These are phyloP conservation scores for Unio pictorum DNA, from an alignment of 2,888 invertebrate species.

Conservation along the genomic window DNA sequence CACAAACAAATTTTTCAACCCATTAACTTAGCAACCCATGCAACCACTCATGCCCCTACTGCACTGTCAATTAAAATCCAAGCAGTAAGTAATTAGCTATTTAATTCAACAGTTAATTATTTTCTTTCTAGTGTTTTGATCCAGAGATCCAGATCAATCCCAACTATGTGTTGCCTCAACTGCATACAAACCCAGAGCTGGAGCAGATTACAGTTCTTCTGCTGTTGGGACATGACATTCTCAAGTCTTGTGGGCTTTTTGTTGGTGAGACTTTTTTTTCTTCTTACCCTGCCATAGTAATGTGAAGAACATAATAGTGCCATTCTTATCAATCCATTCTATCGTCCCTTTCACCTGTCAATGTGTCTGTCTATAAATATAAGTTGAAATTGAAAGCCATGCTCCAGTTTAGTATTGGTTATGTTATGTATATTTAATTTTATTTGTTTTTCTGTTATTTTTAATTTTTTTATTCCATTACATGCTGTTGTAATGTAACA, in stretches of 20 bases:
- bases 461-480: too few relatives aligned
- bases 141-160: conserved; percentile 52
- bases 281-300: neutral
- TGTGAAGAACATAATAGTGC: neutral
- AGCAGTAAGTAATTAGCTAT: too few relatives aligned
- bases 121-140: conserved; percentile 49
- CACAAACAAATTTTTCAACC: too few relatives aligned
- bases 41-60: neutral
- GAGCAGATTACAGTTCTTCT: conserved; percentile 63
- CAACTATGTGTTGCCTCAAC: conserved; percentile 52
- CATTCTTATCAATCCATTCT: neutral
- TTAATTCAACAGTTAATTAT: neutral
- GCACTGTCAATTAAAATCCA: neutral
- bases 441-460: too few relatives aligned
- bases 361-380: neutral
- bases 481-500: too few relatives aligned
- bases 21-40: too few relatives aligned
- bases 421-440: too few relatives aligned
- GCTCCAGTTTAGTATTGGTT: too few relatives aligned
- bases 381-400: too few relatives aligned
- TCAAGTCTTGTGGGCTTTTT: conserved; percentile 59
- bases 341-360: too few relatives aligned
- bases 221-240: conserved; percentile 54
- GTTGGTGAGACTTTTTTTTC: conserved; percentile 43
- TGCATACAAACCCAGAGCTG: conserved; percentile 62